Evolutionary conservation across 2,113 vertebrate species (phyloP).

Genomic region (Saimiri boliviensis): DNA sequence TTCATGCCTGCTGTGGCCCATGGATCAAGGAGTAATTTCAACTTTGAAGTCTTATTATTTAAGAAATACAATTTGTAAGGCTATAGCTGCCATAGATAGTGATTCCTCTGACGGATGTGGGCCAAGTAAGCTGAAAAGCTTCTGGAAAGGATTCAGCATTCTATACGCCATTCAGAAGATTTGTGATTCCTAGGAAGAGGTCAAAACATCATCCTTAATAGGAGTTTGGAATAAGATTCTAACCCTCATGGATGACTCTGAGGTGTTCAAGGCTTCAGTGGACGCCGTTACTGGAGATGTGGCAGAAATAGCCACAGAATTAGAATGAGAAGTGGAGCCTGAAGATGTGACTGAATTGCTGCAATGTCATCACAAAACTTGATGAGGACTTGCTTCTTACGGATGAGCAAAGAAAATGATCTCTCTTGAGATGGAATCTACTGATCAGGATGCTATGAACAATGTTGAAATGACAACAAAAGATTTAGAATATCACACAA

Average conservation of each 20-base stretch:
- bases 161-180: neutral
- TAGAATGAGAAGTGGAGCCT: neutral
- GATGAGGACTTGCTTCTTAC: neutral
- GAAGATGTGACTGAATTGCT: neutral
- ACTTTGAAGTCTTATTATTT: neutral
- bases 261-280: neutral
- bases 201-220: neutral
- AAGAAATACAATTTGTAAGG: neutral
- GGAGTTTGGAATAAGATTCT: neutral
- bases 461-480: neutral
- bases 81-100: neutral
- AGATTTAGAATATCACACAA: neutral
- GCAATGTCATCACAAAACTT: neutral
- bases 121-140: neutral
- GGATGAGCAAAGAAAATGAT: neutral
- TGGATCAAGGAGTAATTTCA: neutral
- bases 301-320: neutral
- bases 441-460: neutral
- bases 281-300: neutral
- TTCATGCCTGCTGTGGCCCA: neutral
- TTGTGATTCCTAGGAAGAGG: neutral
- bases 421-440: neutral
- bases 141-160: neutral
- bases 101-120: neutral
- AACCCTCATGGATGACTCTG: neutral